These are phyloP conservation scores for Lasioglossum morio DNA, from an alignment of 2,888 invertebrate genomes.

Conservation along the genomic window DNA sequence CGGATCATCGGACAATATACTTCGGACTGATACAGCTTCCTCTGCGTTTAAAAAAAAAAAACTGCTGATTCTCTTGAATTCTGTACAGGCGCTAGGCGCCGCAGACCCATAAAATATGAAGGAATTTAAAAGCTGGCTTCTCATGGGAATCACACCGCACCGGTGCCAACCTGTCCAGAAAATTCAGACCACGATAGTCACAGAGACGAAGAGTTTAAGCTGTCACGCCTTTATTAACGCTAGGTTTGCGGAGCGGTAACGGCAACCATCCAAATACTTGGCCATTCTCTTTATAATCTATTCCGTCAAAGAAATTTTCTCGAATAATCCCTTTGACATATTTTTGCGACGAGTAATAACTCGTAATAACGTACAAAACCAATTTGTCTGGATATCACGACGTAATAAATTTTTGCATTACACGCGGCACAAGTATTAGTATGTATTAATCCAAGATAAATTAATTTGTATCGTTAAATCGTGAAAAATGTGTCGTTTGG, in stretches of 20 bases:
- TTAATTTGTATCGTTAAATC: not conserved
- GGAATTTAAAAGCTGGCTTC: slow-evolving; percentile 59
- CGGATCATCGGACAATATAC: slow-evolving; percentile 43
- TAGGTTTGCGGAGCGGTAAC: not conserved
- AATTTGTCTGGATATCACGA: not conserved
- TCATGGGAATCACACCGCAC: slow-evolving; percentile 38
- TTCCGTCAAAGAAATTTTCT: not conserved
- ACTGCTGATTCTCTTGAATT: slow-evolving; percentile 45
- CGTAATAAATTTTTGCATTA: not conserved
- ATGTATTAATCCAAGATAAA: not conserved
- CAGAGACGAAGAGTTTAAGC: slow-evolving; percentile 47
- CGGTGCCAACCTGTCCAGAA: slow-evolving; percentile 41
- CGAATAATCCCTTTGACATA: not conserved
- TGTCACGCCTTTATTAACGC: not conserved
- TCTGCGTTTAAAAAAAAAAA: slow-evolving; percentile 37
- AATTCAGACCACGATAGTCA: slow-evolving; percentile 34
- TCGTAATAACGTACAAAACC: not conserved
- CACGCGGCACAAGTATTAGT: not conserved
- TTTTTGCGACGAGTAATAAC: not conserved
- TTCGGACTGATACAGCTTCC: slow-evolving; percentile 55
- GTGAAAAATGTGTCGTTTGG: not conserved
- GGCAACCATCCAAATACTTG: not conserved
- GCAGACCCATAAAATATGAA: slow-evolving; percentile 58
- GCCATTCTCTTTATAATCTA: not conserved
- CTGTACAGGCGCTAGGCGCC: slow-evolving; percentile 40